Evolutionary conservation across 35 echinoderm and acorn worm genomes (phyloP).

Genomic region (Strongylocentrotus purpuratus): DNA sequence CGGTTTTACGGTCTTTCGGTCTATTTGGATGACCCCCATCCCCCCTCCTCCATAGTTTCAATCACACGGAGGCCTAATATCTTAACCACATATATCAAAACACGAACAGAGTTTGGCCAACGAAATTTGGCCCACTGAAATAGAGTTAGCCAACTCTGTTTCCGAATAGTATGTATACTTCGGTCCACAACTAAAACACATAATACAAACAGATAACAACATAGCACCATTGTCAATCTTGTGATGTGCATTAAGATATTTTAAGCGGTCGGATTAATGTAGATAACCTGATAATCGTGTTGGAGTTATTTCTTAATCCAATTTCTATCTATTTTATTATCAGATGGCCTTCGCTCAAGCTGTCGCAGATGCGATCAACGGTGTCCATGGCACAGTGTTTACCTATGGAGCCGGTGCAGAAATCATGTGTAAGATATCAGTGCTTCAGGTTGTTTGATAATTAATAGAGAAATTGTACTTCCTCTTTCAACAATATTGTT

Average conservation of each 20-base stretch:
- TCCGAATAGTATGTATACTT: no score
- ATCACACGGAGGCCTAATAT: no score
- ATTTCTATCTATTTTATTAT: neutral
- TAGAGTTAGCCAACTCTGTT: no score
- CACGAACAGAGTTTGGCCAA: no score
- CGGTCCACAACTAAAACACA: neutral
- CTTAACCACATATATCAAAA: no score
- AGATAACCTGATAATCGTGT: neutral
- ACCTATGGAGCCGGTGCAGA: slow-evolving; percentile 46
- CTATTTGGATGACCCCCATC: no score
- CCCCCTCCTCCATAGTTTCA: no score
- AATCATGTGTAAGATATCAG: slow-evolving; percentile 18
- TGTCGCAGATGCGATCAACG: neutral
- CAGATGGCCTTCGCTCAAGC: slow-evolving; percentile 32
- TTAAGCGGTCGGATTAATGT: neutral
- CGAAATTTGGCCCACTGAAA: no score
- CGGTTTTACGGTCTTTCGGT: no score
- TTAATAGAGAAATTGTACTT: no score
- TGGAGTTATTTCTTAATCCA: neutral
- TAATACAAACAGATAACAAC: no score
- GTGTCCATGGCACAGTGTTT: slow-evolving; percentile 8
- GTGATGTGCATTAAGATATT: neutral
- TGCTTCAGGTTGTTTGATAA: neutral
- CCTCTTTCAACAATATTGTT: no score
- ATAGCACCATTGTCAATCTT: neutral